Evolutionary conservation across 2,113 vertebrate species (phyloP).

Genomic region (Entelurus aequoreus): DNA sequence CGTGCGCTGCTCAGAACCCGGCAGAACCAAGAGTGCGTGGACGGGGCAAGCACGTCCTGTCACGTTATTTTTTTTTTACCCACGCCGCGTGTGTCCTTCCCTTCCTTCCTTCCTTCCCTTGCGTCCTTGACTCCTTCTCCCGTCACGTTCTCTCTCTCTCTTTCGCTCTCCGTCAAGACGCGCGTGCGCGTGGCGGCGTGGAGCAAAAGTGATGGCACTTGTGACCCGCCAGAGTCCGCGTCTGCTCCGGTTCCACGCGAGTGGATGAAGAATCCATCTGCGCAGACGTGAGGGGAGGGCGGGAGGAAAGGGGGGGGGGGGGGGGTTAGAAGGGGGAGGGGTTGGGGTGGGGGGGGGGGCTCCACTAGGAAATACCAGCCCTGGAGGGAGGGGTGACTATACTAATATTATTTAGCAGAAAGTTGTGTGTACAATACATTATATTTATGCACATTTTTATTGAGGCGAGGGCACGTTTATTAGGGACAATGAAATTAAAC

Average conservation of each 20-base stretch:
- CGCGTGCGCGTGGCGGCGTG: conserved; percentile 4
- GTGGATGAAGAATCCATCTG: conserved; percentile 70
- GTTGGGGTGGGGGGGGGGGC: conserved; percentile 31
- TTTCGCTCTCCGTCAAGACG: conserved; percentile 35
- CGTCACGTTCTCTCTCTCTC: conserved; percentile 31
- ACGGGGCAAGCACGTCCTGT: conserved; percentile 79
- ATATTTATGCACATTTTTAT: too few relatives aligned
- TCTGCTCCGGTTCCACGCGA: conserved; percentile 65
- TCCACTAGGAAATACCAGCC: conserved; percentile 57
- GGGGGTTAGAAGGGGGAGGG: conserved; percentile 13
- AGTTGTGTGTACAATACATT: too few relatives aligned
- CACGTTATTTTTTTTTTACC: conserved; percentile 58
- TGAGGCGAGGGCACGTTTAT: too few relatives aligned
- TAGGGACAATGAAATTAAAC: too few relatives aligned
- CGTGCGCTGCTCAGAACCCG: background rate
- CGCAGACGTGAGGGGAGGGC: conserved; percentile 26
- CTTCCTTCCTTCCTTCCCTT: conserved; percentile 24
- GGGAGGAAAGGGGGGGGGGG: background rate
- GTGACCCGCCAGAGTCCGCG: conserved; percentile 5
- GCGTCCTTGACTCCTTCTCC: conserved; percentile 7
- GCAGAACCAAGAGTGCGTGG: background rate
- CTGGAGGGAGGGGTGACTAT: conserved; percentile 1
- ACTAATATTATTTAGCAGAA: too few relatives aligned
- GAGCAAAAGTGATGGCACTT: background rate
- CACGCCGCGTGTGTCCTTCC: conserved; percentile 20